These are phyloP conservation scores for Polyommatus iphigenia DNA, from an alignment of 2,888 invertebrate species.

Conservation along the genomic window DNA sequence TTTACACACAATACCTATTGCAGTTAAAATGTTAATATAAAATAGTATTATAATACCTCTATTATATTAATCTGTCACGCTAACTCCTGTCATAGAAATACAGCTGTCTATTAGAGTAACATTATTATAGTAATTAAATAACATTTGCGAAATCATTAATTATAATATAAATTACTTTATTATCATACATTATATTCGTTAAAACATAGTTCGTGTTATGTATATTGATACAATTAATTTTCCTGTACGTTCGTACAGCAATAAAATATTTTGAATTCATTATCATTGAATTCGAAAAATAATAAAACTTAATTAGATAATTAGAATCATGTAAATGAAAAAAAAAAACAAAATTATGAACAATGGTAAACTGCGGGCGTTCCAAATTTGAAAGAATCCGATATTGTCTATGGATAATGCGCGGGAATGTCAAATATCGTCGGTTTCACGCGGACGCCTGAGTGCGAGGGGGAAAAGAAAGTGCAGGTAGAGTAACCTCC, in stretches of 20 bases:
- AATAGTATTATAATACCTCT: background rate
- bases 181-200: constrained; percentile 13
- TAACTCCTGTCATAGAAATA: background rate
- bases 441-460: constrained; percentile 52
- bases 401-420: constrained; percentile 28
- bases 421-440: constrained; percentile 47
- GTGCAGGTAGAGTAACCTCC: constrained; percentile 70
- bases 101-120: constrained; percentile 33
- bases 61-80: constrained; percentile 6
- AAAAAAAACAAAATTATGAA: background rate
- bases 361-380: background rate
- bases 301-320: background rate
- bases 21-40: background rate
- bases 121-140: constrained; percentile 20
- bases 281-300: background rate
- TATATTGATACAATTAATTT: constrained; percentile 9
- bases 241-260: background rate
- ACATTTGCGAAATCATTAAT: constrained; percentile 1
- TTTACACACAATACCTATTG: background rate
- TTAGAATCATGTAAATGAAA: background rate
- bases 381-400: constrained; percentile 16
- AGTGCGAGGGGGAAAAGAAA: constrained; percentile 76
- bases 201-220: constrained; percentile 11
- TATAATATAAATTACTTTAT: constrained; percentile 24
- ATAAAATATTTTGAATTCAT: background rate